Evolutionary conservation across 2,797 vertebrate species (phyloP), one percentile per base, ranked within the genome.

Genomic region (Kryptolebias ocellatus): DNA sequence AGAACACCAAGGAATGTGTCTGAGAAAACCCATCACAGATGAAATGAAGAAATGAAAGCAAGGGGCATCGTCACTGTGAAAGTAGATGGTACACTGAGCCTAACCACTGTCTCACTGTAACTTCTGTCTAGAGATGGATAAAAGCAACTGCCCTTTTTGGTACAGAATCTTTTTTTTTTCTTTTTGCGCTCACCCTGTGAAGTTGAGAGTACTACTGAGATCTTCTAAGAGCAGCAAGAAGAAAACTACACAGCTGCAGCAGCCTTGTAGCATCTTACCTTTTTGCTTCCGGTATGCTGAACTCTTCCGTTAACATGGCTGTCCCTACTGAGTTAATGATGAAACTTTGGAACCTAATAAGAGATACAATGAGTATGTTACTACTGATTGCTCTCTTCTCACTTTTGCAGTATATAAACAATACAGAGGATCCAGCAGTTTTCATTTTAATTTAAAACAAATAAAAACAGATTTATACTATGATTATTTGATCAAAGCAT

Each of bases 371-470:
- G 16, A 55, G 50, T 6, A 9, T 12, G 0, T 24, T 81, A 4
- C 14, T 81, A 70, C 46, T 83, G 8, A 24, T 86, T 0, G 8
- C 49, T 5, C 1, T 83, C 0, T 67, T 79, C 51, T 75, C 31
- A 53, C 61, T 77, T n/a, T 9, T 79, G 60, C 72, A 81, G 53
- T 49, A 65, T 16, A 16, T 24, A 24, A 24, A 24, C 20, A 24
- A 24, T 24, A 24, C 20, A 24, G 20, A 24, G 20, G 20, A 24
- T 24, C 20, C 20, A 24, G 20, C 20, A 24, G 20, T 24, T 24
- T 24, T 24, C 20, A 24, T 24, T 24, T 24, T 24, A 24, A 24
- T 24, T 24, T 24, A 24, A 24, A 24, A 24, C 20, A 24, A 24
- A 24, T 24, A 24, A 24, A 24, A 24, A 24, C 20, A 24, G 20